These are phyloP conservation scores for Dipodomys ordii DNA, from an alignment of 2,113 vertebrate species.

Conservation along the genomic window DNA sequence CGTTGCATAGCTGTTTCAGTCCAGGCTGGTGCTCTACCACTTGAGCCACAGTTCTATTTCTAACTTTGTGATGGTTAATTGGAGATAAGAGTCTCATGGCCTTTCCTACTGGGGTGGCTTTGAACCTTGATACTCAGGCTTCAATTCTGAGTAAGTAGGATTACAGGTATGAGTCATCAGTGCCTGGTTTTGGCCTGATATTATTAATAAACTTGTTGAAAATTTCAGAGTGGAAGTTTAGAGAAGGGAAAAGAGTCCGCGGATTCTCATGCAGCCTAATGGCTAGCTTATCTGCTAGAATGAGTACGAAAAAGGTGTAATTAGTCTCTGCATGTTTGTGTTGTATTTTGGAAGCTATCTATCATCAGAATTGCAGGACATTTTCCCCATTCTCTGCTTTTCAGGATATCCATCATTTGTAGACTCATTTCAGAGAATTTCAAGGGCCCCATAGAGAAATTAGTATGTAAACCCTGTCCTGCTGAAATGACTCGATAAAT, in stretches of 20 bases:
- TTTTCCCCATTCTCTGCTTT: neutral
- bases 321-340: conserved; percentile 67
- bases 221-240: conserved; percentile 6
- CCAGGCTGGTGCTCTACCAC: too few relatives aligned
- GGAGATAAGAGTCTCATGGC: too few relatives aligned
- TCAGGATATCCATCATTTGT: conserved; percentile 33
- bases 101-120: too few relatives aligned
- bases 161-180: too few relatives aligned
- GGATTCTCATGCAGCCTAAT: neutral
- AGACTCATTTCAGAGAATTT: conserved; percentile 32
- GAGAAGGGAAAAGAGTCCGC: neutral
- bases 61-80: too few relatives aligned
- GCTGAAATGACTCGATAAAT: conserved; percentile 86
- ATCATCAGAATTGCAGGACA: conserved; percentile 25
- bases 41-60: too few relatives aligned
- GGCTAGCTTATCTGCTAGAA: conserved; percentile 39
- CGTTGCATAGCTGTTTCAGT: too few relatives aligned
- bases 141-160: too few relatives aligned
- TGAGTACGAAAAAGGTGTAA: conserved; percentile 63
- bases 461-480: conserved; percentile 79
- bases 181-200: conserved; percentile 50
- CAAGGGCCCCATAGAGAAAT: conserved; percentile 27
- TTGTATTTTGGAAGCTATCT: conserved; percentile 67
- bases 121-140: too few relatives aligned
- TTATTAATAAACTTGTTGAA: conserved; percentile 36